A percentile compares a stretch with the other conserved stretches of the same genome.
These are phyloP conservation scores for Odontomyia ornata DNA, from an alignment of 2,888 invertebrate species.

Conservation along the genomic window DNA sequence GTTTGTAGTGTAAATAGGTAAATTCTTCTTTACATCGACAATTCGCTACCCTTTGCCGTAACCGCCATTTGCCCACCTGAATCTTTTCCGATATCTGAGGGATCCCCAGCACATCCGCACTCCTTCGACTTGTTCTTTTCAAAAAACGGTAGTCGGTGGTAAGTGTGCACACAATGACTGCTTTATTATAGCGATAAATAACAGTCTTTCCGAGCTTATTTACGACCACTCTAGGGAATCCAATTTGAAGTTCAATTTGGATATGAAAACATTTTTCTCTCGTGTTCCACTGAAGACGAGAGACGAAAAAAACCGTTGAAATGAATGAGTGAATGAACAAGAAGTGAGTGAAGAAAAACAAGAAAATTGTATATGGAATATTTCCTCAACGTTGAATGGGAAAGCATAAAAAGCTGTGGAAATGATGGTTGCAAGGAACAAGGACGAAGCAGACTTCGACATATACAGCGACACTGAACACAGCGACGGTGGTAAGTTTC, in stretches of 20 bases:
- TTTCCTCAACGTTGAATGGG: not conserved
- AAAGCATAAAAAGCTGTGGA: not conserved
- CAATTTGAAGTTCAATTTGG: slow-evolving; percentile 40
- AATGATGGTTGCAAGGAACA: not conserved
- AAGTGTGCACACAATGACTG: slow-evolving; percentile 36
- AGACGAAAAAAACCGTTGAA: not conserved
- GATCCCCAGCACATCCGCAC: too few species aligned
- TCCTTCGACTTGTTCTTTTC: not conserved
- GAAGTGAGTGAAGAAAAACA: not conserved
- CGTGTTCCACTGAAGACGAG: not conserved
- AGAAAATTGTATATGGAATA: slow-evolving; percentile 4
- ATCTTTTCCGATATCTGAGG: too few species aligned
- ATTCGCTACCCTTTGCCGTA: not conserved
- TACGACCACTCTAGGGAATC: slow-evolving; percentile 42
- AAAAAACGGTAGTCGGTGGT: slow-evolving; percentile 5
- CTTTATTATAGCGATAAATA: slow-evolving; percentile 40
- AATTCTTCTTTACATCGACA: not conserved
- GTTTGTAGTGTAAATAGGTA: slow-evolving; percentile 20
- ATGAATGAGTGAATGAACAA: not conserved
- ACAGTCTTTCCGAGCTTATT: slow-evolving; percentile 39
- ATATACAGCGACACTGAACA: too few species aligned
- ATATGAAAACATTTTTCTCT: slow-evolving; percentile 39
- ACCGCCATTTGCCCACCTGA: too few species aligned
- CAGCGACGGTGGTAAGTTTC: not conserved
- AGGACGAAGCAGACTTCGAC: too few species aligned